Conservation (phyloP, 2,113 vertebrate species). For the Stegastes partitus region DNA sequence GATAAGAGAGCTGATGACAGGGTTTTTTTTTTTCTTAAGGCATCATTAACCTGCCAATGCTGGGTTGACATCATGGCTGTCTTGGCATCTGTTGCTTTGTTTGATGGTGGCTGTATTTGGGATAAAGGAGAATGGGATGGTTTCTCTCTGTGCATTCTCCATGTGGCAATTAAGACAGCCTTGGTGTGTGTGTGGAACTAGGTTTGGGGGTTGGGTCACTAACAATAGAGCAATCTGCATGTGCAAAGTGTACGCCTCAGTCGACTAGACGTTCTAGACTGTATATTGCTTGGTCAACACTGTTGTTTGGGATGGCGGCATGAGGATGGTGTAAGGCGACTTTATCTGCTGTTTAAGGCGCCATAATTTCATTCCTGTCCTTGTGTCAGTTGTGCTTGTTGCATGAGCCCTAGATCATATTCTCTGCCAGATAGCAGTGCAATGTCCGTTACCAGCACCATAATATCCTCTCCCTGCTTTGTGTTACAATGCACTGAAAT, state of each 20-base stretch:
- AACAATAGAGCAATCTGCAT: constrained; percentile 63
- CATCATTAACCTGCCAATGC: constrained; percentile 22
- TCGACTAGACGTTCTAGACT: constrained; percentile 10
- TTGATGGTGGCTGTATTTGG: constrained; percentile 28
- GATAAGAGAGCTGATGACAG: neutral
- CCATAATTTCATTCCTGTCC: constrained; percentile 43
- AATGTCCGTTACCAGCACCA: constrained; percentile 33
- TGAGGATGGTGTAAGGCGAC: constrained; percentile 11
- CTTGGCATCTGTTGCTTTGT: constrained; percentile 40
- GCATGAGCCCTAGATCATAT: constrained; percentile 52
- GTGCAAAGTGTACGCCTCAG: constrained; percentile 33
- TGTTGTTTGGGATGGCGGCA: constrained; percentile 54
- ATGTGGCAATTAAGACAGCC: constrained; percentile 12
- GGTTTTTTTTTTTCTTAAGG: constrained; percentile 5
- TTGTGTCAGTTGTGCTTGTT: constrained; percentile 45
- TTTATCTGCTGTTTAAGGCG: constrained; percentile 32
- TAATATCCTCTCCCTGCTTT: constrained; percentile 54
- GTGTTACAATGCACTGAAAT: constrained; percentile 62
- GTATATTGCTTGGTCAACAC: constrained; percentile 46
- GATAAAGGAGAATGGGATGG: neutral
- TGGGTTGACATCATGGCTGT: constrained; percentile 26
- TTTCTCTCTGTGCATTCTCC: neutral
- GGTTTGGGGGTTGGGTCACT: constrained; percentile 47
- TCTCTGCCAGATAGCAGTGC: constrained; percentile 52
- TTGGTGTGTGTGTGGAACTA: neutral